These are phyloP conservation scores for Sylvilagus floridanus DNA, from an alignment of 2,797 vertebrate species.

Conservation along the genomic window DNA sequence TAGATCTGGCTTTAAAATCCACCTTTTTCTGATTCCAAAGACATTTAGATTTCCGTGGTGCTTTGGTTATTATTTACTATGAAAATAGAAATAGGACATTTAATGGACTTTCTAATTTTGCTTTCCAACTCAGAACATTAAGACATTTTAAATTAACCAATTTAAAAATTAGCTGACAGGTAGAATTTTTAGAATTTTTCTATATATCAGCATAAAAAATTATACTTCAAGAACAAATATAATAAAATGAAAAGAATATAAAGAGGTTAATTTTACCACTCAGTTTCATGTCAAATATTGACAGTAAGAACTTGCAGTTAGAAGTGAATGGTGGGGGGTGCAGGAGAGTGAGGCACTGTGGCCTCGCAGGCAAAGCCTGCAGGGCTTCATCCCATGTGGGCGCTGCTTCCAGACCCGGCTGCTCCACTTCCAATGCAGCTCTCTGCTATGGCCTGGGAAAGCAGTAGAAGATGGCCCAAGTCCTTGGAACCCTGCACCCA, in stretches of 20 bases:
- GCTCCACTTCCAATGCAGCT: too few relatives aligned
- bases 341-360: too few relatives aligned
- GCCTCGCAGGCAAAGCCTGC: too few relatives aligned
- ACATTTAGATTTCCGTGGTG: background rate
- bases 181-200: slow-evolving; percentile 75
- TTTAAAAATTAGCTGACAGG: slow-evolving; percentile 71
- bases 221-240: slow-evolving; percentile 78
- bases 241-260: slow-evolving; percentile 62
- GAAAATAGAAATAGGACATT: slow-evolving; percentile 52
- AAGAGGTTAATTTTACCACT: slow-evolving; percentile 79
- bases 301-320: slow-evolving; percentile 63
- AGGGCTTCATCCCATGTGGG: too few relatives aligned
- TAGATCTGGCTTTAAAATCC: slow-evolving; percentile 18
- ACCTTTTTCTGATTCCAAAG: slow-evolving; percentile 52
- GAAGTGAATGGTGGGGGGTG: background rate
- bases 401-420: too few relatives aligned
- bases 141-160: slow-evolving; percentile 66
- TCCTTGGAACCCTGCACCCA: too few relatives aligned
- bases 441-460: too few relatives aligned
- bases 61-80: slow-evolving; percentile 61
- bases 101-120: slow-evolving; percentile 63
- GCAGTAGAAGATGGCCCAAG: too few relatives aligned
- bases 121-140: slow-evolving; percentile 43
- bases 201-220: slow-evolving; percentile 60
- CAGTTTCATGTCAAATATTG: slow-evolving; percentile 71